Percentiles rank a stretch among this genome's conserved stretches.
phyloP scores from a whole-genome alignment of 2,888 invertebrate genomes.

The Laothoe populi region DNA sequence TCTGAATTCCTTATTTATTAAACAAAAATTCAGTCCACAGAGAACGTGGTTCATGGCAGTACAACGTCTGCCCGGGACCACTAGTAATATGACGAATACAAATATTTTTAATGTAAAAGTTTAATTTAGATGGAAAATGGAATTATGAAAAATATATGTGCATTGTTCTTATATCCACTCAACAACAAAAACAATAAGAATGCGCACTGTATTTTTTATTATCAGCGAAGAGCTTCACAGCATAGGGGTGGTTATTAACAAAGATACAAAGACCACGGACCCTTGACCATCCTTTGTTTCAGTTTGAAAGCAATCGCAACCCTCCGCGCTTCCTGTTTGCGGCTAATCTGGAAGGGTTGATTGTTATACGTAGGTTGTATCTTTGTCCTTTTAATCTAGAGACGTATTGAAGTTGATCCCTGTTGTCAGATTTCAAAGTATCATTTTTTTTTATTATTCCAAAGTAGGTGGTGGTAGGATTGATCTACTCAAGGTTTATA shows the following conservation, averaged over 20 bases:
- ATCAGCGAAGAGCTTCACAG: not conserved
- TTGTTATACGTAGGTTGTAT: not conserved
- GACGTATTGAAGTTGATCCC: not conserved
- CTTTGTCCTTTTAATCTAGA: not conserved
- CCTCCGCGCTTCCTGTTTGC: conserved; percentile 18
- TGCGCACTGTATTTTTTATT: conserved; percentile 16
- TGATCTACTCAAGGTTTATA: too few relatives aligned
- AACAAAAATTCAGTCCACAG: too few relatives aligned
- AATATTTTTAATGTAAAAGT: too few relatives aligned
- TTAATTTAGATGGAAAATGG: not conserved
- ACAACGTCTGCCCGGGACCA: too few relatives aligned
- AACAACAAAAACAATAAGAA: not conserved
- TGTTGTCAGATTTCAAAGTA: not conserved
- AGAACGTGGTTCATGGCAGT: too few relatives aligned
- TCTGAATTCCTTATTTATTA: too few relatives aligned
- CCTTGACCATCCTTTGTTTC: conserved; percentile 23
- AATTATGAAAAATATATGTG: not conserved
- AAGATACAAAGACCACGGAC: conserved; percentile 5
- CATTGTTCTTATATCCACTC: not conserved
- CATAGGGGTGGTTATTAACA: conserved; percentile 18
- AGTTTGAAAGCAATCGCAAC: conserved; percentile 20
- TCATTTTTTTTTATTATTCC: too few relatives aligned
- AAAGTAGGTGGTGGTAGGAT: too few relatives aligned
- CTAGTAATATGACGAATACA: too few relatives aligned
- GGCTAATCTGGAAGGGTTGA: conserved; percentile 22